Conservation (phyloP, 2,888 invertebrate species). For the Ormyrus thymus region DNA sequence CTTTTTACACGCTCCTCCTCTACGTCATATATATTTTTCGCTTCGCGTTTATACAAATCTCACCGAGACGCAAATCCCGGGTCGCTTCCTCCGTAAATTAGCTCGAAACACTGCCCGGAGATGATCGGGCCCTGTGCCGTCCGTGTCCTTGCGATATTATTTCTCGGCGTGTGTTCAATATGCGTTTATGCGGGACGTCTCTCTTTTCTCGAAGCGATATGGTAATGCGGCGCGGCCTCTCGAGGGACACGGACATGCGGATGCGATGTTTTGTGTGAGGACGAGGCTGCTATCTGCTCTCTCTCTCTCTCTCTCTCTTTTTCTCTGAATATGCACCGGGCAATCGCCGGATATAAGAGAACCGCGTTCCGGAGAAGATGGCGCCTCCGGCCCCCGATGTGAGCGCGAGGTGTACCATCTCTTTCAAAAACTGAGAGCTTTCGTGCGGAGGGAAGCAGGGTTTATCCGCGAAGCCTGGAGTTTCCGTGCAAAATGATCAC, state of each 20-base stretch:
- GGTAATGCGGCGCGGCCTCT: constrained; percentile 46
- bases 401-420: constrained; percentile 62
- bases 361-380: constrained; percentile 68
- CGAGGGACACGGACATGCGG: constrained; percentile 67
- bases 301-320: constrained; percentile 7
- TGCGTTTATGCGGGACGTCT: constrained; percentile 36
- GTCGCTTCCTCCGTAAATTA: constrained; percentile 46
- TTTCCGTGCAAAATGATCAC: too few relatives aligned
- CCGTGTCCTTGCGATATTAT: constrained; percentile 60
- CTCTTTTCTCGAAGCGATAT: constrained; percentile 25
- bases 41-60: background rate
- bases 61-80: background rate
- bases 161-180: constrained; percentile 58
- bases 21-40: too few relatives aligned
- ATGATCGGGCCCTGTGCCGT: constrained; percentile 62
- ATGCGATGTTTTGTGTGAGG: constrained; percentile 52
- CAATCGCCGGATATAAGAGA: constrained; percentile 64
- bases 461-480: too few relatives aligned
- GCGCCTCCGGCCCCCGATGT: constrained; percentile 68
- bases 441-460: too few relatives aligned
- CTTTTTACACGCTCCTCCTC: background rate
- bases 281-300: constrained; percentile 34
- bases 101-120: constrained; percentile 55
- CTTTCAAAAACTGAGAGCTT: constrained; percentile 58
- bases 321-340: constrained; percentile 46